These are phyloP conservation scores for Lutjanus argentimaculatus DNA, from an alignment of 2,797 vertebrate genomes.

Conservation along the genomic window DNA sequence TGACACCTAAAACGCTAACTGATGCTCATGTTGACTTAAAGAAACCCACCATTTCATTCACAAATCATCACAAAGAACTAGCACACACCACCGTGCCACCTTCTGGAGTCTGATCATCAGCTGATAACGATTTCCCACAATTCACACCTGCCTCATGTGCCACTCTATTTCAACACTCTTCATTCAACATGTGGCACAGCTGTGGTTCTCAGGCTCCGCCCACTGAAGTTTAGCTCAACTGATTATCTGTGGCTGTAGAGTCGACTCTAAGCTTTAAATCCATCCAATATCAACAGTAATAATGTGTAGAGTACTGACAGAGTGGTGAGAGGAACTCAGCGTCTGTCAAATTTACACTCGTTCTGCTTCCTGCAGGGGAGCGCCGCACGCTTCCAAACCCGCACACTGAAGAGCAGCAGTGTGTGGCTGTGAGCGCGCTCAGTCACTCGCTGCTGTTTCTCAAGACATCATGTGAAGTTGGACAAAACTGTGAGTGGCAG, in stretches of 20 bases:
- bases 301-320: conserved; percentile 24
- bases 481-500: conserved; percentile 36
- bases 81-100: not conserved
- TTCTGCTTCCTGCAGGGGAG: conserved; percentile 38
- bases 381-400: conserved; percentile 33
- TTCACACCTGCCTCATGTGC: not conserved
- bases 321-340: conserved; percentile 44
- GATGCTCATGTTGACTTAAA: not conserved
- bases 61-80: not conserved
- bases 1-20: not conserved
- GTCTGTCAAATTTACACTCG: conserved; percentile 50
- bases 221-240: not conserved
- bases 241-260: conserved; percentile 25
- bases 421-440: conserved; percentile 32
- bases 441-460: conserved; percentile 9
- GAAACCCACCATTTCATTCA: not conserved
- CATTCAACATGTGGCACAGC: not conserved
- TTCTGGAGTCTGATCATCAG: not conserved
- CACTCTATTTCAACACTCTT: not conserved
- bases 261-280: conserved; percentile 20
- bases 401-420: conserved; percentile 6
- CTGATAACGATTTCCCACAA: not conserved
- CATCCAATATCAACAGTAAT: conserved; percentile 48
- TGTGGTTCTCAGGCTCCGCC: not conserved
- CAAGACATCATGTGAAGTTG: conserved; percentile 10